Base-by-base conservation (phyloP, 2,888 invertebrate species). In the Tiliacea citrago region DNA sequence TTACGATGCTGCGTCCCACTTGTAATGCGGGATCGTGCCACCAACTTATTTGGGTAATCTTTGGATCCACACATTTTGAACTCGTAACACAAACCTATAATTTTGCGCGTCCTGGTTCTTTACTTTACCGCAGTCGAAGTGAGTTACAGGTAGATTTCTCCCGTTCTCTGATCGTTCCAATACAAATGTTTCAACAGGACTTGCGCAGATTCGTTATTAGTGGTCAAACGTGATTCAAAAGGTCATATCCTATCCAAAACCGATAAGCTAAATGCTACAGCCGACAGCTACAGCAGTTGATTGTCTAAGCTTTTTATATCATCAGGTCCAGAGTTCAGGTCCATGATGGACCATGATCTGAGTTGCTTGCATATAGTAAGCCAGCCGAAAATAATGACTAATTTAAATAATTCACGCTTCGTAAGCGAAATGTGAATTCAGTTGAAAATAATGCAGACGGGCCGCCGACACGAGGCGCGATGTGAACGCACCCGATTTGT, bases 401-500 rank as follows among this genome's bases (percentile, higher is more conserved):
- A 77, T 75, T 75, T 77, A 70, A 84, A 86, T 80, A 79, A 81
- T 80, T 70, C 66, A 81, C 82, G 75, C 81, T 79, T 74, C 72
- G 70, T 81, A 73, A 78, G 81, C 77, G 78, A 77, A 84, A 79
- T 83, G 83, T 82, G 78, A 82, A 87, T 84, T 74, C 76, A 86
- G 81, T 88, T 91, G 87, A 90, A 89, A 91, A 88, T 89, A 90
- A 87, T 83, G 84, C 88, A 88, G 85, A 79, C 87, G 87, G 62
- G 58, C 83, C 75, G 79, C 86, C 88, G 72, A 83, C 77, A 51
- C 61, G 63, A 60, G 58, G 61, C 75, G 65, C 87, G 88, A 88
- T 87, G 90, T 85, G 91, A 93, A 92, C 93, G 92, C 92, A 92
- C 91, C 90, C 92, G 90, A 94, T 93, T 93, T 89, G 92, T 92